Evolutionary conservation across 2,113 vertebrate species (phyloP).

Genomic region (Antechinus stuartii): DNA sequence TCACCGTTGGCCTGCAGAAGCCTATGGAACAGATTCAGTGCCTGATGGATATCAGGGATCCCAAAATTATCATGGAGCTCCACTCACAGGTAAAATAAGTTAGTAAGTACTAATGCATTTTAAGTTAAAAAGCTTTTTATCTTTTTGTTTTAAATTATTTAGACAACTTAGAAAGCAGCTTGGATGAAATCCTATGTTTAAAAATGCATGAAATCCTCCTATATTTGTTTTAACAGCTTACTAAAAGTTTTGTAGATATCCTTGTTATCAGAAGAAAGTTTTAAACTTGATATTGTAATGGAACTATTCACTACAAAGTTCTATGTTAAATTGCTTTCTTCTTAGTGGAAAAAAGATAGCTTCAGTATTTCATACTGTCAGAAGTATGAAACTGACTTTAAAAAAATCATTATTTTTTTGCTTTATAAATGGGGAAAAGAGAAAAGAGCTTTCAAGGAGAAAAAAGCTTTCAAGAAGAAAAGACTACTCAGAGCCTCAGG

Average conservation of each 20-base stretch:
- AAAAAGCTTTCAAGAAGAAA: neutral
- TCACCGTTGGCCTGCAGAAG: slow-evolving; percentile 90
- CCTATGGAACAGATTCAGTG: slow-evolving; percentile 89
- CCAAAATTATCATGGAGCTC: slow-evolving; percentile 92
- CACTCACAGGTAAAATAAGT: slow-evolving; percentile 90
- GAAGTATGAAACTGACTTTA: neutral
- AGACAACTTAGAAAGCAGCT: neutral
- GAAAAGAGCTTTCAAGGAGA: neutral
- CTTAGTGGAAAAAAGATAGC: neutral
- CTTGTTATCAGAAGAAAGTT: neutral
- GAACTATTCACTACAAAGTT: neutral
- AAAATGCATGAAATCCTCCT: slow-evolving; percentile 26
- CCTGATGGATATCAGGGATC: slow-evolving; percentile 91
- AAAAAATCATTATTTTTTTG: too few species aligned
- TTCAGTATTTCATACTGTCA: neutral
- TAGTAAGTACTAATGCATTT: neutral
- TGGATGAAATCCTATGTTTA: slow-evolving; percentile 38
- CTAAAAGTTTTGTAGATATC: neutral
- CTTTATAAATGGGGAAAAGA: neutral
- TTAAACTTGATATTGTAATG: neutral
- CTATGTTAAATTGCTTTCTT: neutral
- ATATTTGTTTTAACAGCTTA: slow-evolving; percentile 38
- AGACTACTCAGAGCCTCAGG: neutral
- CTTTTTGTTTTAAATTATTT: slow-evolving; percentile 2
- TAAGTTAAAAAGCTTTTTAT: neutral